Percentiles rank a stretch among this genome's conserved stretches.
phyloP scores from a whole-genome alignment of 2,888 invertebrate genomes.

The Metacarcinus magister region DNA sequence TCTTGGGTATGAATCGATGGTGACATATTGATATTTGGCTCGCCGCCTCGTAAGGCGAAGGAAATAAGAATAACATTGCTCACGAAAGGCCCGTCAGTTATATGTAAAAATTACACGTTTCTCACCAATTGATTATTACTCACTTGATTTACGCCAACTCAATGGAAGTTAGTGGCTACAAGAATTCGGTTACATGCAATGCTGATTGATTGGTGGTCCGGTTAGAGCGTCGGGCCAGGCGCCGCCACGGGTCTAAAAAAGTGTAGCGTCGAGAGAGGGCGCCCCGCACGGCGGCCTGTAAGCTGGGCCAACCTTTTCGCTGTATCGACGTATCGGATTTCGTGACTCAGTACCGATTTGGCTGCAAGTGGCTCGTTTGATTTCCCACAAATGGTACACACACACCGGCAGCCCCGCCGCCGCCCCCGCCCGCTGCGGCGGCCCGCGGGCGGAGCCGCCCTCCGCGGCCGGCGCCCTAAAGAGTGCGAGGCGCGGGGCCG shows the following conservation, averaged over 20 bases:
- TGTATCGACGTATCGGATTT: slow-evolving; percentile 77
- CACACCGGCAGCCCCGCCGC: slow-evolving; percentile 50
- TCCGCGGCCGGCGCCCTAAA: neutral
- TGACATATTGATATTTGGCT: slow-evolving; percentile 65
- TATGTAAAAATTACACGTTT: slow-evolving; percentile 60
- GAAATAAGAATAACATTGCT: slow-evolving; percentile 54
- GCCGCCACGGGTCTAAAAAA: slow-evolving; percentile 39
- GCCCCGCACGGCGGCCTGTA: slow-evolving; percentile 60
- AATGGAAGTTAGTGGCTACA: neutral
- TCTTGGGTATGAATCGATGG: slow-evolving; percentile 64
- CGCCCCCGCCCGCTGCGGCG: neutral
- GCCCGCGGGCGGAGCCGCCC: neutral
- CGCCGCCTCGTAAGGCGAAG: neutral
- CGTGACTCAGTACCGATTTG: slow-evolving; percentile 75
- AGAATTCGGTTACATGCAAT: slow-evolving; percentile 47
- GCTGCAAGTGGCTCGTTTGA: slow-evolving; percentile 76
- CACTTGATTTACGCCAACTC: neutral
- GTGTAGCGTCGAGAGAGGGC: slow-evolving; percentile 30
- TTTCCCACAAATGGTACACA: slow-evolving; percentile 78
- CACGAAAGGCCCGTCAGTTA: slow-evolving; percentile 59
- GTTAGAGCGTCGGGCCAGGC: neutral
- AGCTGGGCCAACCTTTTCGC: slow-evolving; percentile 72
- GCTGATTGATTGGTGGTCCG: slow-evolving; percentile 60
- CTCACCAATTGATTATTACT: slow-evolving; percentile 50
- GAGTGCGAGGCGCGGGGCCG: neutral